These are phyloP conservation scores for Argynnis bischoffii DNA, from an alignment of 2,888 invertebrate species.

Conservation along the genomic window DNA sequence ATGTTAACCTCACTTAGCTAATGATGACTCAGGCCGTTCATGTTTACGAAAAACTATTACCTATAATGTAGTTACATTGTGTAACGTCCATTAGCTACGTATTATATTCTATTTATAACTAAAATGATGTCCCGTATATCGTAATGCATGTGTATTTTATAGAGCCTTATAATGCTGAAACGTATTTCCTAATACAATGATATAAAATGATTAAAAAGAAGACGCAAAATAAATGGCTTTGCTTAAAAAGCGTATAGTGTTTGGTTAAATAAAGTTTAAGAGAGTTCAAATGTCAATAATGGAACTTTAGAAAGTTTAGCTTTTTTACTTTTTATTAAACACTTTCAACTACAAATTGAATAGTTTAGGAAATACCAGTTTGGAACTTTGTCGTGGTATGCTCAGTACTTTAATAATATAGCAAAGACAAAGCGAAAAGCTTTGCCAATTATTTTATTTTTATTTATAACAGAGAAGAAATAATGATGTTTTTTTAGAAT, in stretches of 20 bases:
- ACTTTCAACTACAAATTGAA: conserved; percentile 20
- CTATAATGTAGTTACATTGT: conserved; percentile 33
- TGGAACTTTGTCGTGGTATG: conserved; percentile 4
- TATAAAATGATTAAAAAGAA: background rate
- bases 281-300: conserved; percentile 17
- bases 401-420: conserved; percentile 1
- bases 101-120: conserved; percentile 19
- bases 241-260: conserved; percentile 1
- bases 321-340: conserved; percentile 18
- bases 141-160: background rate
- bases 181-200: no score
- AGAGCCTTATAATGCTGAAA: no score
- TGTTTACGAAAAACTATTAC: conserved; percentile 35
- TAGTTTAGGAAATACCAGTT: conserved; percentile 14
- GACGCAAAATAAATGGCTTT: background rate
- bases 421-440: background rate
- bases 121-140: no score
- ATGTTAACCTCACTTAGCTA: conserved; percentile 40
- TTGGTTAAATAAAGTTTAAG: conserved; percentile 14
- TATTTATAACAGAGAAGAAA: background rate
- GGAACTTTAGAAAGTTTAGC: conserved; percentile 2
- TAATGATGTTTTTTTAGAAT: no score
- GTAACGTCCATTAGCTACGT: conserved; percentile 29
- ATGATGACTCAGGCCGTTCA: conserved; percentile 36
- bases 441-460: background rate